These are phyloP conservation scores for Felis catus DNA, from an alignment of 2,113 vertebrate species.

Conservation along the genomic window F.catus_Fca126_mat1.0 CM031423.1:24128001-24128500, in stretches of 20 bases:
- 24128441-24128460: neutral
- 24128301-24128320: constrained; percentile 24
- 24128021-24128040: neutral
- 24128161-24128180: neutral
- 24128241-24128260: constrained; percentile 45
- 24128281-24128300: neutral
- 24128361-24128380: neutral
- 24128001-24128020: neutral
- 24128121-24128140: neutral
- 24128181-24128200: constrained; percentile 18
- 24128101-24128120: neutral
- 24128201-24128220: neutral
- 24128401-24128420: neutral
- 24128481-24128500: neutral
- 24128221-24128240: neutral
- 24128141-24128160: neutral
- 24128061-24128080: neutral
- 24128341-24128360: neutral
- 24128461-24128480: neutral
- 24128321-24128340: neutral
- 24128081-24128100: neutral
- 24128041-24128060: neutral
- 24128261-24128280: constrained; percentile 49
- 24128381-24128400: neutral
- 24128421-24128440: neutral